phyloP scores from a whole-genome alignment of 2,113 vertebrate species.

The Arizona elegans region DNA sequence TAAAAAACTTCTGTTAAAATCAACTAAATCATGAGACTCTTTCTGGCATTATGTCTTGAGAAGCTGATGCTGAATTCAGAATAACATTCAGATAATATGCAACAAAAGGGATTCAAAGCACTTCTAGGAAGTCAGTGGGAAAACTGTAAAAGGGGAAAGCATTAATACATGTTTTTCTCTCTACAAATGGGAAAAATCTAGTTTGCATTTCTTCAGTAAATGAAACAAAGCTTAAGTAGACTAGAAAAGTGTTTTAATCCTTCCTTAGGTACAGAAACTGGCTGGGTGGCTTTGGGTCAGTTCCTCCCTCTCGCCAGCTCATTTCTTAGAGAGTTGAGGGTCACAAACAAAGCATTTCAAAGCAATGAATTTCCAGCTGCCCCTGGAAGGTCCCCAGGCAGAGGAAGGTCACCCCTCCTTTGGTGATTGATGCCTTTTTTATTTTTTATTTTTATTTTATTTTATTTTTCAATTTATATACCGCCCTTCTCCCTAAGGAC shows the following conservation, averaged over 20 bases:
- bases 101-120: not conserved
- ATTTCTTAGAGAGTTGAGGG: not conserved
- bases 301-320: no score
- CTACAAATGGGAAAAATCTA: not conserved
- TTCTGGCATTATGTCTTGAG: not conserved
- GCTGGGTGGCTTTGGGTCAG: not conserved
- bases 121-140: not conserved
- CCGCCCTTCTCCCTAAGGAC: no score
- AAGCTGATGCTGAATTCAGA: not conserved
- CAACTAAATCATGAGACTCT: not conserved
- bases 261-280: not conserved
- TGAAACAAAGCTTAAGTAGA: not conserved
- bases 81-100: no score
- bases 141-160: not conserved
- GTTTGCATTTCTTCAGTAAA: not conserved
- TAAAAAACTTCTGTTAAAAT: not conserved
- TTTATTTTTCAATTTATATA: no score
- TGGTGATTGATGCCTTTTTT: not conserved
- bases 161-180: not conserved
- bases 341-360: not conserved
- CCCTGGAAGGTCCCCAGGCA: not conserved
- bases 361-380: not conserved
- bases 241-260: not conserved
- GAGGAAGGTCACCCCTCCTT: not conserved
- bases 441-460: no score